Evolutionary conservation across 2,113 vertebrate genomes (phyloP).

Genomic region (Osmerus eperlanus): DNA sequence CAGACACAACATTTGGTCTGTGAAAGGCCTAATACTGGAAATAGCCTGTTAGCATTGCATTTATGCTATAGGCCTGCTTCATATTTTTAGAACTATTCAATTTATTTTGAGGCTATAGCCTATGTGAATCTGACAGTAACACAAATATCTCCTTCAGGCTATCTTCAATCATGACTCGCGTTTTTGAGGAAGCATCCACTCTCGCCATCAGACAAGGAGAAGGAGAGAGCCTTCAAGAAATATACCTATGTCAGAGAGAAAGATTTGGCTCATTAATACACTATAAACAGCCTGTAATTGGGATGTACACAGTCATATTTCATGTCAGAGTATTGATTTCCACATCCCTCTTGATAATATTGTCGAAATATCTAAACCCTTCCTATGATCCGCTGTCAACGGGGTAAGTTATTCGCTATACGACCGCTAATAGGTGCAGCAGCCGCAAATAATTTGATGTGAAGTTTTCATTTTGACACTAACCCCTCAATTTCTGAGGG

Average conservation of each 20-base stretch:
- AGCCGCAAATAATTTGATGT: conserved; percentile 89
- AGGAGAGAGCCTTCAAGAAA: conserved; percentile 53
- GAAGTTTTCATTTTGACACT: conserved; percentile 94
- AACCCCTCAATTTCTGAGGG: conserved; percentile 89
- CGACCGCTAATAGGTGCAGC: conserved; percentile 85
- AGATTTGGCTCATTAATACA: conserved; percentile 74
- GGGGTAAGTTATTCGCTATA: conserved; percentile 83
- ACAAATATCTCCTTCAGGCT: not conserved
- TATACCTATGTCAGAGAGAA: conserved; percentile 62
- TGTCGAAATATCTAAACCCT: conserved; percentile 89
- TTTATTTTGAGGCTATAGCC: not conserved
- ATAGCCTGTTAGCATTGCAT: not conserved
- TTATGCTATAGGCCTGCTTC: not conserved
- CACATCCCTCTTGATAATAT: conserved; percentile 85
- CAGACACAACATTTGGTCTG: not conserved
- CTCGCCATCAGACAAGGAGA: conserved; percentile 52
- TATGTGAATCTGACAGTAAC: not conserved
- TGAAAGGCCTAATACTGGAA: not conserved
- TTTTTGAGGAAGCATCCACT: conserved; percentile 34
- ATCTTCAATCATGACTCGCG: not conserved
- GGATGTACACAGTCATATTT: conserved; percentile 91
- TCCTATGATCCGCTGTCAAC: conserved; percentile 90
- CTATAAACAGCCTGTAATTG: conserved; percentile 88
- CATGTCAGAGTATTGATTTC: conserved; percentile 93
- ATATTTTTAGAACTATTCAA: not conserved